phyloP scores from a whole-genome alignment of 2,797 vertebrate genomes.

The Epinephelus coioides region DNA sequence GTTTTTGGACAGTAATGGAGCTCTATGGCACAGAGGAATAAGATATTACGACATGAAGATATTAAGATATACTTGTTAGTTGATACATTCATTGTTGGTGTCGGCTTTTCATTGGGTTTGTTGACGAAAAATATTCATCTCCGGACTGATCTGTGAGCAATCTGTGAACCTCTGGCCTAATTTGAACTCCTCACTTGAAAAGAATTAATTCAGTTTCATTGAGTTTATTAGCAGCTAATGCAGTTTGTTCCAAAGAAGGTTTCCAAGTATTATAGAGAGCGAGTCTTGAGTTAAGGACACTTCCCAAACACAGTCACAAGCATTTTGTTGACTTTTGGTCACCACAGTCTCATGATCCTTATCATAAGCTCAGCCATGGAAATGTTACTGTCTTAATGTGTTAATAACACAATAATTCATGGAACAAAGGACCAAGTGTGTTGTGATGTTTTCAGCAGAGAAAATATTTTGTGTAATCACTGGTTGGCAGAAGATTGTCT shows the following conservation, averaged over 20 bases:
- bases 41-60: too few species aligned
- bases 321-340: not conserved
- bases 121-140: not conserved
- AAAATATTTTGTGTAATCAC: not conserved
- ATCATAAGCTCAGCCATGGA: not conserved
- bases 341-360: slow-evolving; percentile 1
- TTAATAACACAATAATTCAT: not conserved
- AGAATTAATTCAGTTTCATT: not conserved
- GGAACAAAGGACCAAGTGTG: slow-evolving; percentile 13
- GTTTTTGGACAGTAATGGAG: not conserved
- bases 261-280: not conserved
- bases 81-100: not conserved
- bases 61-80: not conserved
- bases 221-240: not conserved
- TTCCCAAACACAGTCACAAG: not conserved
- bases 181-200: slow-evolving; percentile 10
- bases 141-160: not conserved
- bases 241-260: not conserved
- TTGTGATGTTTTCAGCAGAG: slow-evolving; percentile 2
- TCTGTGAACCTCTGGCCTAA: not conserved
- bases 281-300: not conserved
- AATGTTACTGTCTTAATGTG: not conserved
- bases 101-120: not conserved
- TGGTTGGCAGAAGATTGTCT: not conserved
- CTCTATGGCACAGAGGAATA: not conserved